Base-by-base conservation (phyloP, 1,140 invertebrate species). In the Cotesia vestalis region DNA sequence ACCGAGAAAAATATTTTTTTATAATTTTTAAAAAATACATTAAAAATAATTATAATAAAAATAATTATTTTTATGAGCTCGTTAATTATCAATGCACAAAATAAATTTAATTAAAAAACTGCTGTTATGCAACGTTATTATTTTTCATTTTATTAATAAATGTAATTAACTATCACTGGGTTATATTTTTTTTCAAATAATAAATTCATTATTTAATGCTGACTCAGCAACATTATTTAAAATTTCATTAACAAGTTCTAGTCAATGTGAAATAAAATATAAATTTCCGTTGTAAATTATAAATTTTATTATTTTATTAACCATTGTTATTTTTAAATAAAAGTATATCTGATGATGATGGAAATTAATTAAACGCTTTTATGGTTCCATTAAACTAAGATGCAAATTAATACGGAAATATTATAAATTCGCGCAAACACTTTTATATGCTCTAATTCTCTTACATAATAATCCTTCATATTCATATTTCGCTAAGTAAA, bases 321-420 rank as follows among this genome's bases (percentile, higher is more conserved):
- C 11, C 5, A 46, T 46, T 8, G 11, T 46, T 46, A 46, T 46
- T 46, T 46, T 46, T 46, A 46, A 9, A 46, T 8, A 46, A 6
- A 11, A 27, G 1, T 27, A 3, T 27, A 27, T 0, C 27, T 27
- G 17, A 17, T 17, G 38, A 11, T 46, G 40, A 46, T 46, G 40
- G 40, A 46, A 46, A 46, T 46, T 46, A 46, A 46, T 46, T 46
- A 9, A 52, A 55, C 38, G 35, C 46, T 38, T 35, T n/a, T 36
- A 36, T 17, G 9, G 52, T 64, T 55, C 8, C 55, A 64, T 71
- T 71, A 62, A 51, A 17, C 60, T 70, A 53, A 34, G 52, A 70
- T 64, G 69, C 61, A 71, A 64, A 71, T 71, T 71, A 71, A 71
- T 63, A 62, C 69, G 69, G 61, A 64, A 71, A 71, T 71, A 20